Percentiles rank a stretch among this genome's conserved stretches.
These are phyloP conservation scores for Cebidichthys violaceus DNA, from an alignment of 2,113 vertebrate genomes.

Conservation along the genomic window DNA sequence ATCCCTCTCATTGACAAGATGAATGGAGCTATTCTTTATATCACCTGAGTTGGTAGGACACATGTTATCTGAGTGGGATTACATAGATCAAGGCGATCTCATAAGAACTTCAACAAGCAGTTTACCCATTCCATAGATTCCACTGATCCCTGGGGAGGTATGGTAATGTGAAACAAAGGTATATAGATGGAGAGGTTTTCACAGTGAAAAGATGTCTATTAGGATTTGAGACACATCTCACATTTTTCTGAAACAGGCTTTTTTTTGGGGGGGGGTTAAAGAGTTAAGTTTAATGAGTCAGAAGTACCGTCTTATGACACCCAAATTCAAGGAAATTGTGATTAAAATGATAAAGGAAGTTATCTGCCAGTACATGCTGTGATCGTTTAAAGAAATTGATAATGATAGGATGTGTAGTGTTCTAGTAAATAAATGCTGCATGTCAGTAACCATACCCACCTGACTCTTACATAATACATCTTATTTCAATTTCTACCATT, in stretches of 20 bases:
- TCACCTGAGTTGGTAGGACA: constrained; percentile 37
- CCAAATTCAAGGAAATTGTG: neutral
- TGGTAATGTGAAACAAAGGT: neutral
- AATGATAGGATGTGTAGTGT: neutral
- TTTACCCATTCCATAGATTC: constrained; percentile 62
- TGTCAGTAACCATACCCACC: neutral
- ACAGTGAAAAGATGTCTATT: neutral
- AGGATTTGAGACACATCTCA: neutral
- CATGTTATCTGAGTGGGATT: constrained; percentile 46
- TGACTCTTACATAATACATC: neutral
- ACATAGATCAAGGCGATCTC: constrained; percentile 46
- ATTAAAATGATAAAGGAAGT: neutral
- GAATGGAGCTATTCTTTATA: constrained; percentile 54
- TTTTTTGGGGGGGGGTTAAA: neutral
- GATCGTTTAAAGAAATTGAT: neutral
- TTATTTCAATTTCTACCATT: neutral
- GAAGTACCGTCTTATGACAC: neutral
- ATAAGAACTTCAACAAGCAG: constrained; percentile 19
- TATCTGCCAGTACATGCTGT: neutral
- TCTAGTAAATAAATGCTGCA: neutral
- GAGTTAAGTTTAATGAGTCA: neutral
- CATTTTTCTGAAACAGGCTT: neutral
- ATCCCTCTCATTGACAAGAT: constrained; percentile 37
- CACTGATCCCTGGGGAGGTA: constrained; percentile 21
- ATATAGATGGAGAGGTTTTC: neutral